A percentile compares a stretch with the other conserved stretches of the same genome.
phyloP scores from a whole-genome alignment of 2,888 invertebrate genomes.

The Nemoura dubitans region DNA sequence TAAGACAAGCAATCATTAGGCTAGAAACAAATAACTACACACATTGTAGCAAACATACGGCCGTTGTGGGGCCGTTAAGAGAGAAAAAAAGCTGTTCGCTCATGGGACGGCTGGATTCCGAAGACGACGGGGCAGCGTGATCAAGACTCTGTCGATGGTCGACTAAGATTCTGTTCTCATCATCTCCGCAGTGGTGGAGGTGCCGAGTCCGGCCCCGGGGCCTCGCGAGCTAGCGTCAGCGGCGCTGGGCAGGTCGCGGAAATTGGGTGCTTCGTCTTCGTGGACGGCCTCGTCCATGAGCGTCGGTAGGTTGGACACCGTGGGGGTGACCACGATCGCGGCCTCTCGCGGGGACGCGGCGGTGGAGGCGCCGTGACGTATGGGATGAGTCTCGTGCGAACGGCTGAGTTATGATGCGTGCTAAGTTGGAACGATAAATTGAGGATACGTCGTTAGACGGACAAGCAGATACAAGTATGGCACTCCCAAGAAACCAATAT shows the following conservation, averaged over 20 bases:
- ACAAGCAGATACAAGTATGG: no score
- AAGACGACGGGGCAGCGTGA: neutral
- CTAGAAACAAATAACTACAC: slow-evolving; percentile 29
- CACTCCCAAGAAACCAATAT: no score
- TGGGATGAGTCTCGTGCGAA: no score
- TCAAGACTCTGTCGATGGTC: neutral
- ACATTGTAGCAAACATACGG: slow-evolving; percentile 5
- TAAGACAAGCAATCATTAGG: slow-evolving; percentile 19
- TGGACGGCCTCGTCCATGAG: neutral
- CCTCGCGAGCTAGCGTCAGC: neutral
- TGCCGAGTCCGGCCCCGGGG: neutral
- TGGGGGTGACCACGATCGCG: neutral
- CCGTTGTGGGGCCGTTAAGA: neutral
- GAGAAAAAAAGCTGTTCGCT: neutral
- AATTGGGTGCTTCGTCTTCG: neutral
- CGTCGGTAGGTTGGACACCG: neutral
- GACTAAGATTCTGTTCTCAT: neutral
- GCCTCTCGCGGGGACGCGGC: neutral
- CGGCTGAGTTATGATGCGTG: no score
- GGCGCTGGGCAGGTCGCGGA: neutral
- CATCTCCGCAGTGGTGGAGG: neutral
- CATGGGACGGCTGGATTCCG: neutral
- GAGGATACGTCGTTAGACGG: no score
- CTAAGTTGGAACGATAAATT: no score
- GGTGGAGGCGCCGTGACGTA: neutral